Conservation (phyloP, 1,140 invertebrate genomes). For the Drosophila micromelanica region DNA sequence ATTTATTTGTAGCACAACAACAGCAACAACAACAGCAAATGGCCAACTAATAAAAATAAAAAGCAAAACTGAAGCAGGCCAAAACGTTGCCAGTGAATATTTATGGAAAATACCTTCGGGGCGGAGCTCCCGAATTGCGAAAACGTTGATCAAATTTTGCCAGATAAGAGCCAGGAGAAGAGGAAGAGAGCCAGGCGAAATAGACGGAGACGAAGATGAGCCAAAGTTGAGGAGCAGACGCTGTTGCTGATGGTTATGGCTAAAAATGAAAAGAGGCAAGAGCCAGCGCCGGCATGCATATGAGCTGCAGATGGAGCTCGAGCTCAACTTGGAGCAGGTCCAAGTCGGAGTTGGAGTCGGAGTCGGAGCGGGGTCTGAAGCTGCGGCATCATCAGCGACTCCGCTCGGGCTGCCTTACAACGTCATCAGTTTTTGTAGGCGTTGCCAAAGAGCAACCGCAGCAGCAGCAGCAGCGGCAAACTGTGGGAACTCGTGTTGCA, state of each 20-base stretch:
- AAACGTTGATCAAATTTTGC: conserved; percentile 82
- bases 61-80: conserved; percentile 46
- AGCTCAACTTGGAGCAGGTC: too few relatives aligned
- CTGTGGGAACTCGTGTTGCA: conserved; percentile 80
- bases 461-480: conserved; percentile 45
- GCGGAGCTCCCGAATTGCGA: conserved; percentile 82
- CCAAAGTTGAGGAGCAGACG: conserved; percentile 36
- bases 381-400: conserved; percentile 44
- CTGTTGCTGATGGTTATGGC: conserved; percentile 32
- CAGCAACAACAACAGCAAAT: conserved; percentile 37
- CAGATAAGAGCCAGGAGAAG: conserved; percentile 64
- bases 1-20: conserved; percentile 77
- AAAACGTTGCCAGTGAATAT: conserved; percentile 52
- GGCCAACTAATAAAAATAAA: conserved; percentile 75
- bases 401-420: conserved; percentile 64
- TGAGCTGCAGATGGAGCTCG: conserved; percentile 40
- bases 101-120: conserved; percentile 83
- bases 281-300: conserved; percentile 65
- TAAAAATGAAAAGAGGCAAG: conserved; percentile 16
- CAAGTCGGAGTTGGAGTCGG: conserved; percentile 8
- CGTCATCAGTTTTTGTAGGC: conserved; percentile 81
- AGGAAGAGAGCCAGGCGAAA: not conserved
- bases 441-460: conserved; percentile 78
- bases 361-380: conserved; percentile 20
- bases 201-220: conserved; percentile 25